Evolutionary conservation across 2,888 invertebrate species (phyloP).

Genomic region (Neuroscelio doddi): DNA sequence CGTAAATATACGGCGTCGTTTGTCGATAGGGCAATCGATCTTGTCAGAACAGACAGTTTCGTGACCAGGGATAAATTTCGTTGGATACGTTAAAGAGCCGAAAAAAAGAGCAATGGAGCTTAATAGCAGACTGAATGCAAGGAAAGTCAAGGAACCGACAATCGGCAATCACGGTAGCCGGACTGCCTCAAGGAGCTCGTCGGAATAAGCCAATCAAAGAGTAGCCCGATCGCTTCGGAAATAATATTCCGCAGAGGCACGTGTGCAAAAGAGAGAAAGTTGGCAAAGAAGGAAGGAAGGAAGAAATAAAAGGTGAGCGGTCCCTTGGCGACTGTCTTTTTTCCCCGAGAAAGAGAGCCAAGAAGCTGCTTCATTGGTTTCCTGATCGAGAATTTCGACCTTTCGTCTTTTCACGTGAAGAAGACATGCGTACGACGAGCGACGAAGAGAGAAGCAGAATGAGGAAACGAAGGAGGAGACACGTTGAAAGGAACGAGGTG

Average conservation of each 20-base stretch:
- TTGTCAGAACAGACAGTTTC: not conserved
- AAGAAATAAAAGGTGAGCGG: not conserved
- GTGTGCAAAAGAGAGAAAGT: not conserved
- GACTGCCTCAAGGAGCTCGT: no score
- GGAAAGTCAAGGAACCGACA: not conserved
- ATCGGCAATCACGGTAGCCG: slow-evolving; percentile 3
- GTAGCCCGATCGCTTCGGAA: slow-evolving; percentile 1
- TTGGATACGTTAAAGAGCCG: not conserved
- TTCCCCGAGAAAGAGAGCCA: not conserved
- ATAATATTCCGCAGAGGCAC: slow-evolving; percentile 6
- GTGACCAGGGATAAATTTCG: not conserved
- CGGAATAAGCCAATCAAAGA: slow-evolving; percentile 6
- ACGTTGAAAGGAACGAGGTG: slow-evolving; percentile 53
- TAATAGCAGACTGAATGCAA: not conserved
- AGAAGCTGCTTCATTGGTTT: not conserved
- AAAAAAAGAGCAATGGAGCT: not conserved
- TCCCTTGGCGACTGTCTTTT: no score
- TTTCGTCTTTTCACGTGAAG: slow-evolving; percentile 10
- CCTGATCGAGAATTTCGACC: not conserved
- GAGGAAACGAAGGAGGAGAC: slow-evolving; percentile 45
- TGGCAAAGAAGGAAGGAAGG: not conserved
- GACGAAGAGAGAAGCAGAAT: slow-evolving; percentile 17
- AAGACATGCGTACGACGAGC: slow-evolving; percentile 13
- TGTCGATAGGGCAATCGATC: no score
- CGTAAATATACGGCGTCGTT: no score